A percentile compares a stretch with the other conserved stretches of the same genome.
phyloP scores from a whole-genome alignment of 2,797 vertebrate genomes.

The Synaphobranchus kaupii region DNA sequence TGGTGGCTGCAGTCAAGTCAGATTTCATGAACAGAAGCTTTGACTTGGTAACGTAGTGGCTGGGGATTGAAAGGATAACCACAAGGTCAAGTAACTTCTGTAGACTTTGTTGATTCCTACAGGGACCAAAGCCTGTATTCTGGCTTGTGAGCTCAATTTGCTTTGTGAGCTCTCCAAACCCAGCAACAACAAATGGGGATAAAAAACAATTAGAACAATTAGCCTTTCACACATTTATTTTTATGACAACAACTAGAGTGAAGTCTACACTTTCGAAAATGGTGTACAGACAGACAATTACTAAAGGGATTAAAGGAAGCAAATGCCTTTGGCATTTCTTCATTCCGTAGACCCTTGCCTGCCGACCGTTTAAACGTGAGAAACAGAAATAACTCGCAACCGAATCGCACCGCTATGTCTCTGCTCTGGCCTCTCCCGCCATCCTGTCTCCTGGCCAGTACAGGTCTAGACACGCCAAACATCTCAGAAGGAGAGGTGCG shows the following conservation, averaged over 20 bases:
- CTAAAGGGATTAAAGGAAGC: not conserved
- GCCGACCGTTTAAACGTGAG: not conserved
- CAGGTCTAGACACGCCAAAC: constrained; percentile 7
- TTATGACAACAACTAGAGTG: not conserved
- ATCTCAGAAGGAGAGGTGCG: not conserved
- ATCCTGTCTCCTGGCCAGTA: not conserved
- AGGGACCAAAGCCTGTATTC: not conserved
- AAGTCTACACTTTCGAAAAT: not conserved
- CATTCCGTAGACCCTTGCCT: not conserved
- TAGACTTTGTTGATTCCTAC: not conserved
- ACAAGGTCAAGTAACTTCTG: not conserved
- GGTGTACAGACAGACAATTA: not conserved
- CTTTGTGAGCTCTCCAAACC: not conserved
- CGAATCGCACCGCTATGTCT: not conserved
- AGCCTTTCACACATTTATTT: not conserved
- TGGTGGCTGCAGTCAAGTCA: not conserved
- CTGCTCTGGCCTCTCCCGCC: not conserved
- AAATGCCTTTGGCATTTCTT: not conserved
- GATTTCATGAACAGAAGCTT: not conserved
- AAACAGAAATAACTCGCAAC: not conserved
- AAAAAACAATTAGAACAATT: not conserved
- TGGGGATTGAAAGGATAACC: not conserved
- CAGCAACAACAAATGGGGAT: not conserved
- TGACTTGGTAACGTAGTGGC: not conserved
- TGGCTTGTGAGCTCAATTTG: not conserved